A percentile compares a stretch with the other conserved stretches of the same genome.
Conservation (phyloP, 2,888 invertebrate genomes). For the Mechanitis messenoides region DNA sequence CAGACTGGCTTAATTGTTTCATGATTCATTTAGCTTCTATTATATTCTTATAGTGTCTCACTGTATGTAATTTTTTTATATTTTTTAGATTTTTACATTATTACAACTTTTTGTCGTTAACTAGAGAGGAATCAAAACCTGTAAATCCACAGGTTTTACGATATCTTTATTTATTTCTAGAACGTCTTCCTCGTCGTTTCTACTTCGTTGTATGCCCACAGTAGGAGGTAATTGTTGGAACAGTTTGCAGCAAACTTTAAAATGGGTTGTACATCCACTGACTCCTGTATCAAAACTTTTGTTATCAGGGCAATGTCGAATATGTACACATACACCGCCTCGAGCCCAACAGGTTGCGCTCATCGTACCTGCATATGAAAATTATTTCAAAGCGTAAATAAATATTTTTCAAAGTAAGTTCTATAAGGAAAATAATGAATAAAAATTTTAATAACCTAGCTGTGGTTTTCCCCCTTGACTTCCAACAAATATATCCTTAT, state of each 20-base stretch:
- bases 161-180: conserved; percentile 12
- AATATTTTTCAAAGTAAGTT: too few relatives aligned
- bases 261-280: conserved; percentile 41
- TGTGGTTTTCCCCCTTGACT: conserved; percentile 33
- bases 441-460: conserved; percentile 37
- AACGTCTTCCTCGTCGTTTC: conserved; percentile 12
- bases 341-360: conserved; percentile 53
- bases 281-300: conserved; percentile 40
- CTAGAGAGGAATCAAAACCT: background rate
- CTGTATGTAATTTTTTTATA: too few relatives aligned
- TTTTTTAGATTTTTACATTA: too few relatives aligned
- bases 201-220: conserved; percentile 29
- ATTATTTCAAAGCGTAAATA: too few relatives aligned
- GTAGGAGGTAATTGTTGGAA: conserved; percentile 33
- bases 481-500: conserved; percentile 42
- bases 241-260: conserved; percentile 48
- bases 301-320: conserved; percentile 36
- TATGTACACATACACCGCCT: conserved; percentile 46
- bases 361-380: conserved; percentile 34
- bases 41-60: too few relatives aligned
- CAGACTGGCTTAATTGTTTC: too few relatives aligned
- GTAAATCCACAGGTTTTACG: background rate
- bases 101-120: too few relatives aligned
- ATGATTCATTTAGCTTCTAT: too few relatives aligned
- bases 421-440: background rate